Evolutionary conservation across 2,888 invertebrate species (phyloP), one percentile per base, ranked within the genome.

Genomic region (Oegoconia quadripuncta): DNA sequence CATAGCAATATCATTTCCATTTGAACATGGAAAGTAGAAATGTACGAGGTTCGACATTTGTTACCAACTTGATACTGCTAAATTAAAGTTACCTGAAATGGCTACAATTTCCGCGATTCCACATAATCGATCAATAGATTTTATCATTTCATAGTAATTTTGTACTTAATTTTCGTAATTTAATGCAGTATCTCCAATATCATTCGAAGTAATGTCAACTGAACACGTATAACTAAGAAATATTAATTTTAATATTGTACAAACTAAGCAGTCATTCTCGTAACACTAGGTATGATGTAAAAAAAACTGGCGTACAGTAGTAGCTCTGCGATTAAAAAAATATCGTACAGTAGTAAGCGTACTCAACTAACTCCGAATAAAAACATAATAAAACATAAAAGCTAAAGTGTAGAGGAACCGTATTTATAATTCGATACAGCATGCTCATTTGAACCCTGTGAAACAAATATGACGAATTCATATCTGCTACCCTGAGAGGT

Each of bases 251-350:
- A 72, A 73, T 72, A 75, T 70, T 74, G 75, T 86, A 84, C 69
- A 77, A 83, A 84, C 86, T 86, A 86, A 80, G 84, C 86, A 86
- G 86, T 86, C 86, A 78, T 83, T 82, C 79, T 68, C 65, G 67
- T 81, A 82, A 81, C 75, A 72, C 80, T 83, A 82, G 67, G 66
- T 71, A 72, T 74, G 69, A 27, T 40, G 34, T 39, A 40, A 45
- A 42, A 42, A 56, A 56, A 54, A 45, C 46, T 60, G 62, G 69
- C 75, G 63, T 68, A 74, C 67, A 14, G 12, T 33, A 64, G 58
- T 71, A 63, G 61, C 62, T 57, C 56, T 60, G 66, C 63, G 50
- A 55, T 55, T 59, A 69, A 72, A 65, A 75, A 70, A 68, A 76
- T 74, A 76, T 71, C 64, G 71, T 80, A 83, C 80, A 76, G 57